phyloP scores from a whole-genome alignment of 2,113 vertebrate species.

The Phaetusa simplex region DNA sequence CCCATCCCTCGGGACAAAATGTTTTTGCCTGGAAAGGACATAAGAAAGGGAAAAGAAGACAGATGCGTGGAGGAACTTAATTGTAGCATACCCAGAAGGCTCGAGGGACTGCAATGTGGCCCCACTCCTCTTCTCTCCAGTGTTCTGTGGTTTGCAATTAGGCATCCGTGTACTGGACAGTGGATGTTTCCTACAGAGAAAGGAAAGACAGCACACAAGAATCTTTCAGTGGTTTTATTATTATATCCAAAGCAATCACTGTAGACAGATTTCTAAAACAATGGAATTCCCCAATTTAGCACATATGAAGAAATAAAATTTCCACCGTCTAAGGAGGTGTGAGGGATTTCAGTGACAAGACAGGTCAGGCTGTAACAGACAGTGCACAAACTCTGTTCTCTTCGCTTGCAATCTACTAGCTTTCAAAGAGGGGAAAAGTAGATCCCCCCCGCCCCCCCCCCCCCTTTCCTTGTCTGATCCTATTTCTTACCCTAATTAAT shows the following conservation, averaged over 20 bases:
- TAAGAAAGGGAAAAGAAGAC: constrained; percentile 19
- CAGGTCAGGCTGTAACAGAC: not conserved
- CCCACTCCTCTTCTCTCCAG: not conserved
- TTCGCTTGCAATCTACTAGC: not conserved
- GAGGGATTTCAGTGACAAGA: not conserved
- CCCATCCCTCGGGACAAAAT: not conserved
- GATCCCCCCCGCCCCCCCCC: not conserved
- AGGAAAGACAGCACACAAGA: not conserved
- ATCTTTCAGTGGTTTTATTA: not conserved
- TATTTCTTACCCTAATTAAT: not conserved
- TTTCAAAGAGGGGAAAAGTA: not conserved
- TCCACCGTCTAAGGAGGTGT: not conserved
- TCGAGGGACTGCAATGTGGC: not conserved
- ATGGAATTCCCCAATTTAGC: not conserved
- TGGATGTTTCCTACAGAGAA: not conserved
- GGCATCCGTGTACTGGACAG: not conserved
- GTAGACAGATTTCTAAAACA: not conserved
- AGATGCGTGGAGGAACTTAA: constrained; percentile 9
- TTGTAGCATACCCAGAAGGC: not conserved
- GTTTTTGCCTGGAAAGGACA: constrained; percentile 16
- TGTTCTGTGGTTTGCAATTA: not conserved
- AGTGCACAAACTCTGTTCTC: not conserved
- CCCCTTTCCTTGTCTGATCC: not conserved
- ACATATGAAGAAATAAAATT: not conserved
- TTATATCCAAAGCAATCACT: not conserved